Evolutionary conservation across 1,140 invertebrate species (phyloP).

Genomic region (Nomia melanderi): DNA sequence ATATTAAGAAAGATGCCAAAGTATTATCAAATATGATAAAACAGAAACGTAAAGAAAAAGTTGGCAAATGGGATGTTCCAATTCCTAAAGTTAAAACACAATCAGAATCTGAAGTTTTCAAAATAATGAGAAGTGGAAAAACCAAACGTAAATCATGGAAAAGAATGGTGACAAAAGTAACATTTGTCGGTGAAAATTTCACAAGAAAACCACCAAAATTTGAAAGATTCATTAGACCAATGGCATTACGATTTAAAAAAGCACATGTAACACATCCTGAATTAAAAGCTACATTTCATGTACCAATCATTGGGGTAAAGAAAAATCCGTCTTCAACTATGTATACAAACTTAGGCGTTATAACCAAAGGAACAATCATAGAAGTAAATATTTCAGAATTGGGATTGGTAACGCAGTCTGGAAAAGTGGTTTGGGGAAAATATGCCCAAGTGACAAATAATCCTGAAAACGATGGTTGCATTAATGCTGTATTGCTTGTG

Average conservation of each 20-base stretch:
- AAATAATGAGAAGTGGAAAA: conserved; percentile 97
- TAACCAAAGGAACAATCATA: conserved; percentile 98
- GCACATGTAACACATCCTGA: conserved; percentile 99
- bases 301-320: conserved; percentile 99
- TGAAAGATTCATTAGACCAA: conserved; percentile 99
- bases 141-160: conserved; percentile 99
- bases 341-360: conserved; percentile 98
- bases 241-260: conserved; percentile 97
- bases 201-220: conserved; percentile 99
- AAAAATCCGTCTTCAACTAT: conserved; percentile 99
- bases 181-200: conserved; percentile 98
- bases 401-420: conserved; percentile 98
- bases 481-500: conserved; percentile 98
- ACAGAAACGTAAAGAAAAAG: conserved; percentile 99
- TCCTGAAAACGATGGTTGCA: conserved; percentile 99
- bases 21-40: conserved; percentile 99
- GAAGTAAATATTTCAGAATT: conserved; percentile 99
- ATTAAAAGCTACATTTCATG: conserved; percentile 98
- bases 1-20: conserved; percentile 96
- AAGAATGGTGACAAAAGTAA: conserved; percentile 99
- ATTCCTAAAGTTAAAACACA: conserved; percentile 99
- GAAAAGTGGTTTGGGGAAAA: conserved; percentile 99
- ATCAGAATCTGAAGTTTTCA: conserved; percentile 99
- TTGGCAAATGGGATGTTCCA: conserved; percentile 99
- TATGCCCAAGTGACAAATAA: conserved; percentile 99